phyloP scores from a whole-genome alignment of 2,113 vertebrate species.

The Semnornis frantzii region DNA sequence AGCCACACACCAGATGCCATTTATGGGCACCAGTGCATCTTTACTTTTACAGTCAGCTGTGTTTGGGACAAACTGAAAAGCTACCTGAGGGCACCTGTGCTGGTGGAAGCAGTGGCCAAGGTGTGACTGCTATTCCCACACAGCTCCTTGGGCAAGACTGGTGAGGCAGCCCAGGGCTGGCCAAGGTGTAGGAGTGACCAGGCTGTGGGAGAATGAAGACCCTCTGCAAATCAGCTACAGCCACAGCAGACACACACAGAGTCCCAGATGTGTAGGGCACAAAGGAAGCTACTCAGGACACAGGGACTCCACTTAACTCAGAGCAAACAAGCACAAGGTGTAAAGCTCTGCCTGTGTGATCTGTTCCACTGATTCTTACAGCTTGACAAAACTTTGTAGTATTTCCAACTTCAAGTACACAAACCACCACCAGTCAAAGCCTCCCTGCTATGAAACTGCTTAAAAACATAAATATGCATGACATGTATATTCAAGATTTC shows the following conservation, averaged over 20 bases:
- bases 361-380: not conserved
- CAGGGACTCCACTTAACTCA: not conserved
- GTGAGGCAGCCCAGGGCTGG: not conserved
- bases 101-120: too few relatives aligned
- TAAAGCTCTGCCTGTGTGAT: not conserved
- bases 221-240: not conserved
- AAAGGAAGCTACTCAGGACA: not conserved
- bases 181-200: fast-evolving
- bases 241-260: not conserved
- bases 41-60: not conserved
- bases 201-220: not conserved
- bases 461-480: not conserved
- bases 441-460: not conserved
- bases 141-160: not conserved
- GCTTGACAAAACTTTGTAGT: not conserved
- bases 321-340: not conserved
- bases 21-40: fast-evolving
- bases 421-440: not conserved
- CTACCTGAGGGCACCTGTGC: not conserved
- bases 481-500: not conserved
- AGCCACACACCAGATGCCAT: fast-evolving
- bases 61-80: not conserved
- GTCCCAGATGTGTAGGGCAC: fast-evolving
- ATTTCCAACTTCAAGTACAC: not conserved
- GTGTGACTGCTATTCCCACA: not conserved